These are phyloP conservation scores for Solenopsis invicta DNA, from an alignment of 1,140 invertebrate genomes.

Conservation along the genomic window DNA sequence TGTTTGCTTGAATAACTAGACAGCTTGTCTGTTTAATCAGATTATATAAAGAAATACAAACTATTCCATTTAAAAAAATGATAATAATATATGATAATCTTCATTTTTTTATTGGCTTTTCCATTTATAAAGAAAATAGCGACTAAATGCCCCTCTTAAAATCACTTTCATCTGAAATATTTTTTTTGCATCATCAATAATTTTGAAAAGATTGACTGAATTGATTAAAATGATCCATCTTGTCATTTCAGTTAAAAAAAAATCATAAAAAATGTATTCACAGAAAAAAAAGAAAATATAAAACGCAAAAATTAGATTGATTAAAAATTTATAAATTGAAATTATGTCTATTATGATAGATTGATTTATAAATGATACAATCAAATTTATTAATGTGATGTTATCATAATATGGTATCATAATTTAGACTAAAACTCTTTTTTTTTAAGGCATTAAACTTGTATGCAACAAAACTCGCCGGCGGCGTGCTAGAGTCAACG, in stretches of 20 bases:
- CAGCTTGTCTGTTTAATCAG: no score
- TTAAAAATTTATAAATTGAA: background rate
- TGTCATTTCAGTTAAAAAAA: background rate
- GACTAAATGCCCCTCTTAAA: no score
- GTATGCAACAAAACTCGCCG: slow-evolving; percentile 91
- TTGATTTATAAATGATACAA: slow-evolving; percentile 3
- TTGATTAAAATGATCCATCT: no score
- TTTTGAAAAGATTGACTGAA: no score
- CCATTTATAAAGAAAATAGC: no score
- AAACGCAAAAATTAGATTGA: background rate
- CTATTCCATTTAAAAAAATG: no score
- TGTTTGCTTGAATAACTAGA: no score
- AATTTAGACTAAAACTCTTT: slow-evolving; percentile 61
- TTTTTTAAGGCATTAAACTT: slow-evolving; percentile 89
- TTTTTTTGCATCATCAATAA: no score
- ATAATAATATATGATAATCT: no score
- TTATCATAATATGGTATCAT: background rate
- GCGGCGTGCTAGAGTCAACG: slow-evolving; percentile 88
- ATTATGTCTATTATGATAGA: background rate
- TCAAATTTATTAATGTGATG: background rate
- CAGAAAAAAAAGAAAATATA: background rate
- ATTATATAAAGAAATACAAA: no score
- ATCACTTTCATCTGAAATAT: no score
- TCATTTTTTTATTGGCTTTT: no score
- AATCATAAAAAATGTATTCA: background rate